Conservation (phyloP, 1,140 invertebrate genomes). For the Leptinotarsa undecemlineata region DNA sequence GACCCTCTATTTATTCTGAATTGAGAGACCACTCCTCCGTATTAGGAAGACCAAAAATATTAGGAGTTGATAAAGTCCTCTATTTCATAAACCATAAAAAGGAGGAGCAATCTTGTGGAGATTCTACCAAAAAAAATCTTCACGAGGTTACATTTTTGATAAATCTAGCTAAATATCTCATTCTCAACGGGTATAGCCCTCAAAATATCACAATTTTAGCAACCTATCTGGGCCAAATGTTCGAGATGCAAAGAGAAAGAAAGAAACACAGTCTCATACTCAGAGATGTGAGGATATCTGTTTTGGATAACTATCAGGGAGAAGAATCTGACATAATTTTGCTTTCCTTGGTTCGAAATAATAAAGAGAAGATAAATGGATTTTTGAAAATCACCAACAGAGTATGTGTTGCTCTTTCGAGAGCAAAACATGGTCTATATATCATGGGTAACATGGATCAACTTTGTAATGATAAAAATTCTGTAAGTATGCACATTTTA, state of each 20-base stretch:
- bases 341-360: constrained; percentile 80
- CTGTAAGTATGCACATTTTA: constrained; percentile 27
- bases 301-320: constrained; percentile 84
- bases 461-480: constrained; percentile 34
- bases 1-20: constrained; percentile 64
- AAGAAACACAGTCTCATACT: constrained; percentile 42
- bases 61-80: constrained; percentile 59
- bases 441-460: constrained; percentile 60
- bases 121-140: constrained; percentile 60
- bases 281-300: constrained; percentile 61
- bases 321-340: constrained; percentile 85
- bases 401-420: constrained; percentile 81
- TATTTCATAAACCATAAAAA: constrained; percentile 66
- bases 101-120: constrained; percentile 58
- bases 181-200: constrained; percentile 63
- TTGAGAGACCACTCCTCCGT: constrained; percentile 63
- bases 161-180: constrained; percentile 62
- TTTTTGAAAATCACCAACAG: constrained; percentile 78
- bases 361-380: constrained; percentile 69
- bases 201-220: constrained; percentile 69
- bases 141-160: constrained; percentile 65
- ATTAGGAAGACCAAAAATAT: constrained; percentile 56
- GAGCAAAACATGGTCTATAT: constrained; percentile 74
- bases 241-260: constrained; percentile 53
- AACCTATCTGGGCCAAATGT: constrained; percentile 69